Base-by-base conservation (phyloP, 1,140 invertebrate genomes). In the Anagrus nilaparvatae region DNA sequence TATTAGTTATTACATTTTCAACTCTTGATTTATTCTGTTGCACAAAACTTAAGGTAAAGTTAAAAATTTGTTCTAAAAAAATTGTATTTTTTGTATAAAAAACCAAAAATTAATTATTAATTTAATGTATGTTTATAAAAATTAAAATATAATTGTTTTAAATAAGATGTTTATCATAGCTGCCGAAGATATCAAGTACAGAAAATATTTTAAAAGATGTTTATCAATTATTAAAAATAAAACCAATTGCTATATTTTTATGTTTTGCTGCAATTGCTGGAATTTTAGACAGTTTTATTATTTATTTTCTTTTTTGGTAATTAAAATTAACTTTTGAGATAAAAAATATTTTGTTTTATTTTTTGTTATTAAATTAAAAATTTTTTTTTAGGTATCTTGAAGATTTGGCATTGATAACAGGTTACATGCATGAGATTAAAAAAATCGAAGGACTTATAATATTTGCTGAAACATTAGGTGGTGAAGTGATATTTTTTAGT, bases 221-320 rank as follows among this genome's bases (percentile, higher is more conserved):
- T 3, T 68, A 53, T 24, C 52, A 70, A 13, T 58, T 85, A 6
- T 55, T 85, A 12, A 71, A 65, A 18, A 65, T 78, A 35, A 74
- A 74, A 8, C 59, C 75, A 1, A 77, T 84, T 2, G 47, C 75
- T 0, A 71, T 77, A 19, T 87, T 85, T 56, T 61, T 85, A 19
- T 52, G 69, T 1, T 87, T 83, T 52, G 77, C 82, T 1, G 74
- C 77, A 1, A 67, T 83, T 3, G 79, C 75, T 6, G 83, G 83
- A 6, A 77, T 82, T 10, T 66, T 84, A 24, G 84, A 86, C 53
- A 78, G 82, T 40, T 84, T 85, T 55, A 73, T 85, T 13, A 78
- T 85, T 24, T 86, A 84, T 51, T 86, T 81, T 52, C 70, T 85
- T 59, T 83, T 87, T 53, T 86, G 82, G 84, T 84, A 65, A 69